These are phyloP conservation scores for Passer montanus DNA, from an alignment of 2,113 vertebrate genomes.

Conservation along the genomic window DNA sequence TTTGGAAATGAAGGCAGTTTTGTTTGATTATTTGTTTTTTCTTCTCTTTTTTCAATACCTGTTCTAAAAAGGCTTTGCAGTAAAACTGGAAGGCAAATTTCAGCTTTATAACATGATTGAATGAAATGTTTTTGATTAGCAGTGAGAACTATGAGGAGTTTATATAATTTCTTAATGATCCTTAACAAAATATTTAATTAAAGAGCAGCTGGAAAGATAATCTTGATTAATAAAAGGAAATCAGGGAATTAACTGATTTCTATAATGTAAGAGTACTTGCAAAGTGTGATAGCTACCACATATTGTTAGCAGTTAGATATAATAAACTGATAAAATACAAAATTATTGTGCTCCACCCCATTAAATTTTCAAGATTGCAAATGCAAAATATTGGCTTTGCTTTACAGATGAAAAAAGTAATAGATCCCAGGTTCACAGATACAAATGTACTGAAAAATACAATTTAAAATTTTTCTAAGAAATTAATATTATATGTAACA, in stretches of 20 bases:
- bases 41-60: background rate
- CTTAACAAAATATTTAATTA: slow-evolving; percentile 23
- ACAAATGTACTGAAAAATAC: background rate
- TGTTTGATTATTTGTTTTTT: background rate
- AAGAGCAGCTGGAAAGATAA: background rate
- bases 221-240: slow-evolving; percentile 2
- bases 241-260: background rate
- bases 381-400: background rate
- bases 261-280: background rate
- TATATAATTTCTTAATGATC: slow-evolving; percentile 1
- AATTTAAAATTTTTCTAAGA: background rate
- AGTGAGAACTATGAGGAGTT: background rate
- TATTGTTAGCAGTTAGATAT: background rate
- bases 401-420: background rate
- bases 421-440: background rate
- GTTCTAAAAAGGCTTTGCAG: background rate
- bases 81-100: slow-evolving; percentile 30
- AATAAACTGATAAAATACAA: background rate
- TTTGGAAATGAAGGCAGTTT: background rate
- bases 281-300: background rate
- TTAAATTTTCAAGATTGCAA: background rate
- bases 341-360: background rate
- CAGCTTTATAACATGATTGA: background rate
- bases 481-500: background rate
- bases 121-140: background rate